These are phyloP conservation scores for Python bivittatus DNA, from an alignment of 2,113 vertebrate genomes.

Conservation along the genomic window DNA sequence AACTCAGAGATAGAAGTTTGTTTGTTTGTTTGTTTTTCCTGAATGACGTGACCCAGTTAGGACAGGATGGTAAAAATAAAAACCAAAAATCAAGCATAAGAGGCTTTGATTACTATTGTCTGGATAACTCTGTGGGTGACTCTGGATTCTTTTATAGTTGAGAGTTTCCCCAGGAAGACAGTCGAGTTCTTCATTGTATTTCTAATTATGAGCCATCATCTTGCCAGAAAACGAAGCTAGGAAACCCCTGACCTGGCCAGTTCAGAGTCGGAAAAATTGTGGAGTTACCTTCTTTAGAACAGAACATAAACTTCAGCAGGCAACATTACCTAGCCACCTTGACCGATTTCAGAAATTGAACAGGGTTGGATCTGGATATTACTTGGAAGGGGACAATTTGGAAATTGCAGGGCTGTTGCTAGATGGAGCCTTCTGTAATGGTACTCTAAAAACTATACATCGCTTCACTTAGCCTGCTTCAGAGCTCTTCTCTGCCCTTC, in stretches of 20 bases:
- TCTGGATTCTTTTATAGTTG: background rate
- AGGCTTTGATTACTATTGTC: background rate
- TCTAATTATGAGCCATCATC: background rate
- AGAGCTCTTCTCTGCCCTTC: background rate
- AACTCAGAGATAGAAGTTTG: background rate
- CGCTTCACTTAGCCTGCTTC: background rate
- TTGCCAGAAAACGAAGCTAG: background rate
- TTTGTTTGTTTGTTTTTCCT: background rate
- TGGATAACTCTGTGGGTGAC: background rate
- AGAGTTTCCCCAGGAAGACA: background rate
- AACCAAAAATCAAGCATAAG: background rate
- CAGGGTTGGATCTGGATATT: background rate
- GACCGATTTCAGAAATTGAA: background rate
- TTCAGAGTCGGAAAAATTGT: background rate
- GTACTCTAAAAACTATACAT: background rate
- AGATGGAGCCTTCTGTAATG: background rate
- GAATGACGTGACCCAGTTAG: background rate
- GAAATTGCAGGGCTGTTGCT: background rate
- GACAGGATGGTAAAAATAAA: background rate
- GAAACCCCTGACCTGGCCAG: background rate
- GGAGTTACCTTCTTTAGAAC: background rate
- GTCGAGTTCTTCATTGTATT: background rate
- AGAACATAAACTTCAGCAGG: background rate
- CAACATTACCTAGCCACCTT: background rate
- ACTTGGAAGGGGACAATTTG: background rate